phyloP scores from a whole-genome alignment of 1,140 invertebrate genomes.

The Lepidostoma basale region DNA sequence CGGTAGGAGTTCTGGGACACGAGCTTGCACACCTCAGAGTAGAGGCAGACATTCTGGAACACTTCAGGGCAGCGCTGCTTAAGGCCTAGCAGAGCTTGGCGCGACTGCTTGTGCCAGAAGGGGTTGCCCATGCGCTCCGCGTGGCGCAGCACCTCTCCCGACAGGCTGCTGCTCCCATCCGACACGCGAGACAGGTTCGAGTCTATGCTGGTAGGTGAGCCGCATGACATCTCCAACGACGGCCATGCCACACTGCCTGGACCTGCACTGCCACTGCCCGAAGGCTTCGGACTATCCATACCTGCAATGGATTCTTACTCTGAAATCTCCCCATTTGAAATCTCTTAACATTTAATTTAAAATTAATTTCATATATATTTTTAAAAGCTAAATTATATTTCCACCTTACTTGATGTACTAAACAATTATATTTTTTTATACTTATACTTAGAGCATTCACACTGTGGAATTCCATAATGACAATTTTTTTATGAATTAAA shows the following conservation, averaged over 20 bases:
- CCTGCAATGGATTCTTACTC: conserved; percentile 29
- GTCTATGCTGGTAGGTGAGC: conserved; percentile 45
- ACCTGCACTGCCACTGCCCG: conserved; percentile 28
- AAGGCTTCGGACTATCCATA: conserved; percentile 42
- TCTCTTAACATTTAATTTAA: neutral
- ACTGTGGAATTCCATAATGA: too few relatives aligned
- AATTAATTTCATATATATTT: neutral
- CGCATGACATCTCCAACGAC: conserved; percentile 42
- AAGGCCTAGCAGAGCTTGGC: conserved; percentile 73
- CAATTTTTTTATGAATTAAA: too few relatives aligned
- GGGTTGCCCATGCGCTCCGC: conserved; percentile 73
- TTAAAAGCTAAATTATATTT: too few relatives aligned
- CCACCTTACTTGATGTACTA: too few relatives aligned
- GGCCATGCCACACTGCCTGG: conserved; percentile 30
- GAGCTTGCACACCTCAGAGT: conserved; percentile 87
- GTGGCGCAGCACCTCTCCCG: conserved; percentile 66
- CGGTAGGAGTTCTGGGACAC: conserved; percentile 82
- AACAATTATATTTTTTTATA: too few relatives aligned
- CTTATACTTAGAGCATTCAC: too few relatives aligned
- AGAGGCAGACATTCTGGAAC: conserved; percentile 90
- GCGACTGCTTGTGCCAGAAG: conserved; percentile 69
- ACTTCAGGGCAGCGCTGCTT: conserved; percentile 85
- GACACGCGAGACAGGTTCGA: conserved; percentile 47
- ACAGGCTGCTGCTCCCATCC: conserved; percentile 48
- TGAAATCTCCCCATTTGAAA: too few relatives aligned